A percentile compares a stretch with the other conserved stretches of the same genome.
Evolutionary conservation across 1,140 invertebrate species (phyloP).

Genomic region (Neomicropteryx cornuta): DNA sequence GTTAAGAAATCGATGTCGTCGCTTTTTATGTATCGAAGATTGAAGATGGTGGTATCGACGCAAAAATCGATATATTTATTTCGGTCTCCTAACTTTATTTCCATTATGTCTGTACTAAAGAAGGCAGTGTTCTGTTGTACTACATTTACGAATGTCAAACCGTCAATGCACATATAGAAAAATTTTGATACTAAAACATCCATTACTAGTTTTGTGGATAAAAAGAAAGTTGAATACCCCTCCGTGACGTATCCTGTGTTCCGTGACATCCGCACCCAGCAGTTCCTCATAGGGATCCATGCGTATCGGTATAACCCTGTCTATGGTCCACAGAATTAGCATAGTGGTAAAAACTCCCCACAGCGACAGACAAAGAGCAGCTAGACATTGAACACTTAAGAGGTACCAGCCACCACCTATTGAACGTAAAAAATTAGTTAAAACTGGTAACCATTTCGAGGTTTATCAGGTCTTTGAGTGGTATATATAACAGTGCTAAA

Average conservation of each 20-base stretch:
- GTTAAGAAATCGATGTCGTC: too few relatives aligned
- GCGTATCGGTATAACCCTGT: slow-evolving; percentile 68
- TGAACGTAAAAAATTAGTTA: slow-evolving; percentile 14
- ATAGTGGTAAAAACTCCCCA: slow-evolving; percentile 67
- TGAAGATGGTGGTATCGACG: too few relatives aligned
- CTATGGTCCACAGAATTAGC: slow-evolving; percentile 61
- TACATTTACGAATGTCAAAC: too few relatives aligned
- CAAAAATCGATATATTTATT: too few relatives aligned
- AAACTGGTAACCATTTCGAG: not conserved
- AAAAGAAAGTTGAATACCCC: too few relatives aligned
- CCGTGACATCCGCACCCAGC: slow-evolving; percentile 76
- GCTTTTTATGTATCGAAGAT: too few relatives aligned
- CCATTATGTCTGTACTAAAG: too few relatives aligned
- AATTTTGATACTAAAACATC: too few relatives aligned
- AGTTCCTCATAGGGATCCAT: slow-evolving; percentile 77
- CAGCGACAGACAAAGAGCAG: slow-evolving; percentile 50
- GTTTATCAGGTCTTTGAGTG: not conserved
- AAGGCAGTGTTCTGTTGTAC: too few relatives aligned
- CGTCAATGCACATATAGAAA: too few relatives aligned
- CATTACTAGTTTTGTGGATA: too few relatives aligned
- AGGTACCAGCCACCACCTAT: slow-evolving; percentile 77
- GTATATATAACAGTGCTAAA: not conserved
- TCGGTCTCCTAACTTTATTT: too few relatives aligned
- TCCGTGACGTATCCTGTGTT: slow-evolving; percentile 63
- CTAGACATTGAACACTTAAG: slow-evolving; percentile 68